phyloP scores from a whole-genome alignment of 2,113 vertebrate species.

The Gymnobelideus leadbeateri region DNA sequence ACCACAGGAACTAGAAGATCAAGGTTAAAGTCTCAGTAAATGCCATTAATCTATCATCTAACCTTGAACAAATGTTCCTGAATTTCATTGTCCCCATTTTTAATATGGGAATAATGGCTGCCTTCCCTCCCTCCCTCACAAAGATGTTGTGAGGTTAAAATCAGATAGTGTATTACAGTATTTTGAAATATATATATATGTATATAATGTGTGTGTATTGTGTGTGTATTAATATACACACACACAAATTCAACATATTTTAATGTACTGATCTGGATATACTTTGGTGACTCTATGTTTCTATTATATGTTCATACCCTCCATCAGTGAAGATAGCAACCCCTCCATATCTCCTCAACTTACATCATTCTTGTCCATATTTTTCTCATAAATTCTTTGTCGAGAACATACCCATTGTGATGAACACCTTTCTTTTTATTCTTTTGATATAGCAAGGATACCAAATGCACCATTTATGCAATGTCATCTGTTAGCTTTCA shows the following conservation, averaged over 20 bases:
- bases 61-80: not conserved
- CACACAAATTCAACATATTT: conserved; percentile 56
- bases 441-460: no score
- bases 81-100: not conserved
- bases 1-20: not conserved
- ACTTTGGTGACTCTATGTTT: not conserved
- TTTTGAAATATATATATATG: conserved; percentile 20
- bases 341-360: no score
- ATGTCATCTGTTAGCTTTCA: no score
- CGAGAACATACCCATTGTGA: no score
- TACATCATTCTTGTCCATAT: no score
- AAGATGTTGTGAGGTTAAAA: not conserved
- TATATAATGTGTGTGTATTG: no score
- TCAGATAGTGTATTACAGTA: conserved; percentile 45
- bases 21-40: not conserved
- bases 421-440: no score
- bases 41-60: not conserved
- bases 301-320: no score
- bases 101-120: not conserved
- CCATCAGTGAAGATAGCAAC: no score
- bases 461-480: no score
- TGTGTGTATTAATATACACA: not conserved
- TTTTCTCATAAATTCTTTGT: no score
- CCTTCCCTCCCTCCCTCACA: not conserved
- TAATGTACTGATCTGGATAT: conserved; percentile 25